Evolutionary conservation across 2,888 invertebrate species (phyloP), one percentile per base, ranked within the genome.

Genomic region (Stenolophus ochropezus): DNA sequence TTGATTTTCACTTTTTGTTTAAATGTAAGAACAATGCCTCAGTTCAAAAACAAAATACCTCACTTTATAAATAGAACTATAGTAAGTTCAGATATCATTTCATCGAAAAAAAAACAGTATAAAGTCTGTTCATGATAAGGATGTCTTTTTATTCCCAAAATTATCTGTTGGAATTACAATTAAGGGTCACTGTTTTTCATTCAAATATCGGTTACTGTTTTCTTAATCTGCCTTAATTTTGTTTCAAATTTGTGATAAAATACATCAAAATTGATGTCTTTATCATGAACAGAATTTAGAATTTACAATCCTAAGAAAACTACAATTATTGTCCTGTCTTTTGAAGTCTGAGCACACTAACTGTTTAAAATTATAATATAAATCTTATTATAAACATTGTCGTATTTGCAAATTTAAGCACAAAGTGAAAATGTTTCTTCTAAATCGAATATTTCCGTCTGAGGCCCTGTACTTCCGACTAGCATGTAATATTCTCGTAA

Each of bases 401-500:
- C 33, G 4, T 42, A 42, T 42, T n/a, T 42, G 33, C 33, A 42
- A 42, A 6, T 42, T 42, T 42, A 42, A 42, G 33, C 33, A 42
- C 33, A 42, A 42, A 42, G 33, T 42, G 33, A 42, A 42, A 42
- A 42, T 42, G 33, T 42, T 42, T 42, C 51, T 51, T 51, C 51
- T 3, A 61, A 61, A 61, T 61, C 61, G 61, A 61, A 61, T 61
- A 61, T 61, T 25, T 61, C 61, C 61, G 61, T 61, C 61, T 61
- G 21, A 23, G 23, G 25, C 61, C 61, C 61, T 61, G 61, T n/a
- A 61, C 61, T 61, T 61, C 25, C 33, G 65, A 69, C 65, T 69
- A 69, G 65, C 25, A 23, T 23, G 61, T 61, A 56, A 65, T 65
- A 69, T 69, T 69, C 33, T 69, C 65, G 65, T 69, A 69, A 33